Conservation (phyloP, 2,888 invertebrate species). For the Cordylochernes scorpioides region DNA sequence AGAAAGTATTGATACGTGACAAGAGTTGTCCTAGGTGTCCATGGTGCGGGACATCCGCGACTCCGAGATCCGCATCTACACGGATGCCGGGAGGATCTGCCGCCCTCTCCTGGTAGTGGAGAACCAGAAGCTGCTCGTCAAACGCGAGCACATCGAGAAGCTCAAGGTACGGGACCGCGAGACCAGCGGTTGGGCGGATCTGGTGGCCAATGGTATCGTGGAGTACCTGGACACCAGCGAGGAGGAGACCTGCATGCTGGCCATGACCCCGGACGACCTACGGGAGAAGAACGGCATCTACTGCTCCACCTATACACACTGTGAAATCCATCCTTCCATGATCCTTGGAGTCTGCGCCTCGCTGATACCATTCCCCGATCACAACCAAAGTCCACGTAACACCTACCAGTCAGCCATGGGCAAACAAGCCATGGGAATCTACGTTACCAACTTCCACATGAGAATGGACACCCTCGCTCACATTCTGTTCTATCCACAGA, state of each 20-base stretch:
- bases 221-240: constrained; percentile 98
- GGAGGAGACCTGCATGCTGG: constrained; percentile 98
- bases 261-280: constrained; percentile 94
- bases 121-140: constrained; percentile 63
- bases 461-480: constrained; percentile 98
- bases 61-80: constrained; percentile 93
- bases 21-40: constrained; percentile 48
- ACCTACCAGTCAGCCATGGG: constrained; percentile 99
- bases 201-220: constrained; percentile 62
- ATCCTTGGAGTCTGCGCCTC: constrained; percentile 99
- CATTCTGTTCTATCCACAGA: constrained; percentile 95
- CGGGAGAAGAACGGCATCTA: constrained; percentile 79
- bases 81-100: constrained; percentile 96
- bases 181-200: constrained; percentile 40
- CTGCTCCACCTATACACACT: constrained; percentile 97
- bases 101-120: constrained; percentile 94
- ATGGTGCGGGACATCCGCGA: constrained; percentile 98
- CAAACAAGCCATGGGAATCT: constrained; percentile 99
- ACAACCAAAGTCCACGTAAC: constrained; percentile 97
- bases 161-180: constrained; percentile 86
- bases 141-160: constrained; percentile 81
- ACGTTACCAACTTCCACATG: constrained; percentile 97
- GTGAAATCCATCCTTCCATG: constrained; percentile 99
- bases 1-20: no score
- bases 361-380: constrained; percentile 99